Percentiles rank a stretch among this genome's conserved stretches.
These are phyloP conservation scores for Carabus problematicus DNA, from an alignment of 2,888 invertebrate genomes.

Conservation along the genomic window DNA sequence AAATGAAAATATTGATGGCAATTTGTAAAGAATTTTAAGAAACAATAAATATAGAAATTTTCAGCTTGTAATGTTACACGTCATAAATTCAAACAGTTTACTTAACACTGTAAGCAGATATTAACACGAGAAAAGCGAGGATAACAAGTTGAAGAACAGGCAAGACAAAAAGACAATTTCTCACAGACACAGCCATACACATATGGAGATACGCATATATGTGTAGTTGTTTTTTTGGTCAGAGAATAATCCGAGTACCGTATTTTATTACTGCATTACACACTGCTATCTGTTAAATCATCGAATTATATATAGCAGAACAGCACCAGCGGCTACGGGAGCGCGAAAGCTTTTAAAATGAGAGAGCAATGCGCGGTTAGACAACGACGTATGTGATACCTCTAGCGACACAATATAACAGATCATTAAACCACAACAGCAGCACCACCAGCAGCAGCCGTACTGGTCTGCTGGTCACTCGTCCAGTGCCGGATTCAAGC, in stretches of 20 bases:
- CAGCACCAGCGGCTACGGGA: constrained; percentile 20
- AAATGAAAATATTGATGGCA: no score
- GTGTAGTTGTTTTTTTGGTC: constrained; percentile 4
- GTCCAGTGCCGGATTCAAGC: background rate
- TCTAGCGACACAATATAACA: constrained; percentile 35
- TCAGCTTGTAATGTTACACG: no score
- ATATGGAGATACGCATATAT: background rate
- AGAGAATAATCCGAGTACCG: background rate
- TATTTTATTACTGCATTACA: constrained; percentile 4
- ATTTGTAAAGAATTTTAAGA: no score
- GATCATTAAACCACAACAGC: constrained; percentile 31
- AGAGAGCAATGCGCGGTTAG: background rate
- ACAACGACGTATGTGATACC: constrained; percentile 19
- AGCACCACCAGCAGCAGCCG: background rate
- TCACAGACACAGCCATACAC: background rate
- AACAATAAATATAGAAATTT: no score
- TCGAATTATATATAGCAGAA: constrained; percentile 35
- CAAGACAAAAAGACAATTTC: constrained; percentile 17
- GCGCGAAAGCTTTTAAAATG: constrained; percentile 19
- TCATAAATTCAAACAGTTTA: no score
- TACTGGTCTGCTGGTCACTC: no score
- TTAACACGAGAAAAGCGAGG: constrained; percentile 13
- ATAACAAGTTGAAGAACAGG: constrained; percentile 20
- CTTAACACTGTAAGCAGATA: constrained; percentile 26
- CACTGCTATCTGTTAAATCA: constrained; percentile 33